These are phyloP conservation scores for Physeter macrocephalus DNA, from an alignment of 2,113 vertebrate species.

Conservation along the genomic window DNA sequence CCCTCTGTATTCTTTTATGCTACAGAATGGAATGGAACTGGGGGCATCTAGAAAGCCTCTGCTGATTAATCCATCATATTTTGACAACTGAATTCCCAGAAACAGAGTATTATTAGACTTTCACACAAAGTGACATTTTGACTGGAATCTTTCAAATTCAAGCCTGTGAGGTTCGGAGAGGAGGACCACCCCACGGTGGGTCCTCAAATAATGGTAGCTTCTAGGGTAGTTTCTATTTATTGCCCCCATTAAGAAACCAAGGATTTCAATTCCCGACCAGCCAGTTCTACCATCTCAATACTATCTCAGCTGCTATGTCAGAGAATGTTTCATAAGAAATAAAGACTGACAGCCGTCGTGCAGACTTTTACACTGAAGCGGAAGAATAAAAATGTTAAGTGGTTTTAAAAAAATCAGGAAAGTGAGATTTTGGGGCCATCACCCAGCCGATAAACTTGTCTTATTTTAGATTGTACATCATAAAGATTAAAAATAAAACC, in stretches of 20 bases:
- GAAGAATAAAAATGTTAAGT: conserved; percentile 37
- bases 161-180: background rate
- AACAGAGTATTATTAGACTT: conserved; percentile 68
- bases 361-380: conserved; percentile 29
- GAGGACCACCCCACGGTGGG: background rate
- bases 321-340: conserved; percentile 61
- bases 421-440: background rate
- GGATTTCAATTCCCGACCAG: conserved; percentile 42
- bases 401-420: background rate
- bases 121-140: conserved; percentile 68
- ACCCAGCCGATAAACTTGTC: background rate
- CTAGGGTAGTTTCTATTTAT: background rate
- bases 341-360: conserved; percentile 55
- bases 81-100: conserved; percentile 63
- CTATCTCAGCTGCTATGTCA: conserved; percentile 45
- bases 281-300: conserved; percentile 45
- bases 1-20: background rate
- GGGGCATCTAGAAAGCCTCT: background rate
- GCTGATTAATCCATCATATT: conserved; percentile 55
- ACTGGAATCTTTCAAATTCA: conserved; percentile 61
- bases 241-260: conserved; percentile 52
- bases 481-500: conserved; percentile 3
- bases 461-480: conserved; percentile 1
- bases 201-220: background rate
- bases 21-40: background rate